Evolutionary conservation across 35 echinoderm and acorn worm genomes (phyloP).

Genomic region (Strongylocentrotus purpuratus): DNA sequence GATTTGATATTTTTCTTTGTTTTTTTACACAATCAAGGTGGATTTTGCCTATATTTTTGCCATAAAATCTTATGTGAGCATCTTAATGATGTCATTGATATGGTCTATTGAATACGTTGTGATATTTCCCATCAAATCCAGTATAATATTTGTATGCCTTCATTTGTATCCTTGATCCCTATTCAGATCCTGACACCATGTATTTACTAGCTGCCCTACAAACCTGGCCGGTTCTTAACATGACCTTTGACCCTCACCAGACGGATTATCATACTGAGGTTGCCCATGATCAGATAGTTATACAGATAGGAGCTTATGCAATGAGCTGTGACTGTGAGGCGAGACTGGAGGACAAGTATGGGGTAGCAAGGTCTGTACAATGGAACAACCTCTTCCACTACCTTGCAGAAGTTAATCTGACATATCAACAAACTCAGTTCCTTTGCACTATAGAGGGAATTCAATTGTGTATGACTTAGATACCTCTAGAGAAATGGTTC

Average conservation of each 20-base stretch:
- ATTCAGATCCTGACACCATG: slow-evolving; percentile 78
- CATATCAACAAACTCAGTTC: not conserved
- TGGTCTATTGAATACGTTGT: not conserved
- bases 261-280: slow-evolving; percentile 85
- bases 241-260: slow-evolving; percentile 81
- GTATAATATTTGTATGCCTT: no score
- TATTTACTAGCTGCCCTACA: slow-evolving; percentile 69
- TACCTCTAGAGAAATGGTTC: no score
- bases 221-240: slow-evolving; percentile 74
- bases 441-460: no score
- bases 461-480: no score
- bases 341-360: slow-evolving; percentile 83
- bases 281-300: slow-evolving; percentile 63
- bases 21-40: no score
- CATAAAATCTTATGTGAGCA: no score
- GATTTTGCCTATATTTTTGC: no score
- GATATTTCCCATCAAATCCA: not conserved
- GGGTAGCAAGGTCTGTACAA: slow-evolving; percentile 65
- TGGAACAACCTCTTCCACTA: not conserved
- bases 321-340: slow-evolving; percentile 94
- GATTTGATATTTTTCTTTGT: no score
- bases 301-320: slow-evolving; percentile 85
- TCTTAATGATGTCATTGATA: not conserved
- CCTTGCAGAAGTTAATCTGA: no score
- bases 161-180: no score